Evolutionary conservation across 2,797 vertebrate species (phyloP).

Genomic region (Cheirogaleus major): DNA sequence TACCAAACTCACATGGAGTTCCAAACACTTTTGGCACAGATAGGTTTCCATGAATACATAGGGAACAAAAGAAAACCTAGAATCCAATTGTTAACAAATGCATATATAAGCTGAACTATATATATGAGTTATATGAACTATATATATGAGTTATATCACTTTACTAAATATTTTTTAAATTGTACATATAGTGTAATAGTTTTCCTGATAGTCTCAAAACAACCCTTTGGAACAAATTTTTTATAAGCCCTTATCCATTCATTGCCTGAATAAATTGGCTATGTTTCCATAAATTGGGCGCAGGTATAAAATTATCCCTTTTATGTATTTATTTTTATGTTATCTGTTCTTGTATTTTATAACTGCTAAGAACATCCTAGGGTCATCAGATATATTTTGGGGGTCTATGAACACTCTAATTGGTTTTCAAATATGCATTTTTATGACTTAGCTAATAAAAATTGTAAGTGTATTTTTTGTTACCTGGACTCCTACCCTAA

Average conservation of each 20-base stretch:
- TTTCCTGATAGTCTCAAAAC: not conserved
- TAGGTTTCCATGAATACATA: not conserved
- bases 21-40: not conserved
- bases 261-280: not conserved
- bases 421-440: not conserved
- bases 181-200: not conserved
- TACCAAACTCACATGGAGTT: not conserved
- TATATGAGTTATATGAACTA: not conserved
- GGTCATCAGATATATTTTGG: not conserved
- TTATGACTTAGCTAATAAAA: not conserved
- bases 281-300: not conserved
- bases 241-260: not conserved
- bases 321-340: not conserved
- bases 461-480: not conserved
- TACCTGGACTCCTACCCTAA: not conserved
- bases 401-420: not conserved
- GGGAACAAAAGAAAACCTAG: not conserved
- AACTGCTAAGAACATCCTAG: not conserved
- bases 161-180: not conserved
- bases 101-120: not conserved
- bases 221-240: not conserved
- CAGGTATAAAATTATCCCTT: not conserved
- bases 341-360: not conserved
- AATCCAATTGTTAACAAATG: not conserved
- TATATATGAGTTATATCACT: not conserved